Base-by-base conservation (phyloP, 2,797 vertebrate species). In the Tamandua tetradactyla region DNA sequence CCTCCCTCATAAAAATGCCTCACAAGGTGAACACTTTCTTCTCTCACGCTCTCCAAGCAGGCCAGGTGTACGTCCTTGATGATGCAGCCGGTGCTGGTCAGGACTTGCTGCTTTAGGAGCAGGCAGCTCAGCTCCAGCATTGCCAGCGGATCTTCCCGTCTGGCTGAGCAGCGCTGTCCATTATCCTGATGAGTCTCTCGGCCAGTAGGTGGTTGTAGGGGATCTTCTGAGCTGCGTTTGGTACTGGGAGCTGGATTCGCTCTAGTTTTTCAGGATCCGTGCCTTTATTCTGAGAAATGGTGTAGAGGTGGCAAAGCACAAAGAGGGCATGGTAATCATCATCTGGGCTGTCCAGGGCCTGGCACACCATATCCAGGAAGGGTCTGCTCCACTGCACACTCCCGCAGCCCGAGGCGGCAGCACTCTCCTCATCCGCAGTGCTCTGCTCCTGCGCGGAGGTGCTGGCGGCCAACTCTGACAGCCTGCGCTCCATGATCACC, bases 401-500 rank as follows among this genome's bases (percentile, higher is more conserved):
- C 57, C 98, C 98, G 2, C 93, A 91, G 30, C 98, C 98, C 4
- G 99, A 98, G n/a, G 99, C 98, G 5, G 98, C 99, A 0, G 99
- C 99, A 0, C 98, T 99, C 98, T 99, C 99, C 96, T 99, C 99
- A 1, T 99, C 99, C 0, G 99, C 99, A 94, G 99, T 99, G 97
- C 99, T 99, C 97, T 99, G 99, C 95, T 99, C 99, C 0, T 98
- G 99, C 96, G 98, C 96, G 0, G 97, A 94, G 20, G 96, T 6
- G 72, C 96, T 88, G 61, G 97, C 52, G 2, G 98, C 97, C 23
- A 98, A 94, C 84, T 99, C 99, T 0, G 98, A 98, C 79, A 99
- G 98, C 90, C 99, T 99, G 91, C 99, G 99, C 95, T 99, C 99
- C 99, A 99, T 99, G 97, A 99, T 99, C 95, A 99, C 99, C 99